Evolutionary conservation across 2,797 vertebrate genomes (phyloP).

Genomic region (Threskiornis aethiopicus): DNA sequence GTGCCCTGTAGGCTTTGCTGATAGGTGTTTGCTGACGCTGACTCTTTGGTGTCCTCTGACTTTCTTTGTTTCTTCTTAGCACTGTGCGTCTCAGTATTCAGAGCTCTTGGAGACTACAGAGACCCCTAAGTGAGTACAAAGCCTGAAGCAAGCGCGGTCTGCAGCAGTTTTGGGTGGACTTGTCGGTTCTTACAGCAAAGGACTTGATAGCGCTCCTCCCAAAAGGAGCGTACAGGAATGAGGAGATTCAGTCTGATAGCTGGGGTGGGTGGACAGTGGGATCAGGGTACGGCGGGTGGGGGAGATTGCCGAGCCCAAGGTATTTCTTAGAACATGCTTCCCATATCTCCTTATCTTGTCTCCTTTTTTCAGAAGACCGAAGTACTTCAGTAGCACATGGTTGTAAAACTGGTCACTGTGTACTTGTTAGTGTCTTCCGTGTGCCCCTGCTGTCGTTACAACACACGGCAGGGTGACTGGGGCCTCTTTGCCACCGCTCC

Average conservation of each 20-base stretch:
- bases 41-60: not conserved
- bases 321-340: not conserved
- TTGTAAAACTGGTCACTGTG: not conserved
- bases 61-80: slow-evolving; percentile 77
- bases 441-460: not conserved
- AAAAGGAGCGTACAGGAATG: not conserved
- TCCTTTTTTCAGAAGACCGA: not conserved
- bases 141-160: not conserved
- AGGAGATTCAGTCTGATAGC: not conserved
- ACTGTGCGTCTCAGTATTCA: slow-evolving; percentile 97
- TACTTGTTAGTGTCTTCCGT: not conserved
- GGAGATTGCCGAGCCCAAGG: not conserved
- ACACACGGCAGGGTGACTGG: not conserved
- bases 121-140: slow-evolving; percentile 92
- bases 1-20: not conserved
- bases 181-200: not conserved
- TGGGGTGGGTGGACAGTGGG: not conserved
- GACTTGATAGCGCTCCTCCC: not conserved
- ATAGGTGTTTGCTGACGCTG: not conserved
- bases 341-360: not conserved
- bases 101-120: slow-evolving; percentile 94
- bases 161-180: not conserved
- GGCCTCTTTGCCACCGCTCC: not conserved
- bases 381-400: not conserved
- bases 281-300: not conserved